Evolutionary conservation across 2,888 invertebrate species (phyloP).

Genomic region (Nemotelus pantherinus): DNA sequence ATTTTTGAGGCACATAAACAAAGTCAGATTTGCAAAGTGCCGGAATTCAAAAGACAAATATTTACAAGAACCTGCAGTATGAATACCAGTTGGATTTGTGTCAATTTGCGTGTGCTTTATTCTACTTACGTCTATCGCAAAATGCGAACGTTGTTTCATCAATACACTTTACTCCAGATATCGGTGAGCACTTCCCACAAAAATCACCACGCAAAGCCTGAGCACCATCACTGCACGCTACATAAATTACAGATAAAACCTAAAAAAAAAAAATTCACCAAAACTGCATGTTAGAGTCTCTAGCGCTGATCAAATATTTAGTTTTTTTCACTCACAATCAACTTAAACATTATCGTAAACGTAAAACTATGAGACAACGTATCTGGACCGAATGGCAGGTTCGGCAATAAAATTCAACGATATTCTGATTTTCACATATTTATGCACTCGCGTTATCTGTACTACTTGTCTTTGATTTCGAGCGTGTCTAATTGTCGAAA

Average conservation of each 20-base stretch:
- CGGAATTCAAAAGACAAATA: too few species aligned
- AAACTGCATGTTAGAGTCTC: too few species aligned
- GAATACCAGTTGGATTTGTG: too few species aligned
- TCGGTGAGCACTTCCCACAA: slow-evolving; percentile 30
- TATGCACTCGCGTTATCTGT: slow-evolving; percentile 39
- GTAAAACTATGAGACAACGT: too few species aligned
- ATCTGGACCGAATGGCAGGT: slow-evolving; percentile 4
- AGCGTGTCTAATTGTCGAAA: too few species aligned
- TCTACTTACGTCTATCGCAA: slow-evolving; percentile 29
- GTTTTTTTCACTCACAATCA: background rate
- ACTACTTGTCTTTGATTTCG: background rate
- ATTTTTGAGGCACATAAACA: too few species aligned
- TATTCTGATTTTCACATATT: slow-evolving; percentile 25
- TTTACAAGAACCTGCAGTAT: too few species aligned
- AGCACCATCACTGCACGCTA: background rate
- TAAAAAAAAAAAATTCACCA: background rate
- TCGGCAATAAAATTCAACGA: slow-evolving; percentile 34
- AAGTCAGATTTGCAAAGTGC: too few species aligned
- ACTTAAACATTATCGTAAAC: too few species aligned
- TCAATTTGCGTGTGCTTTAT: too few species aligned
- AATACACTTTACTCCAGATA: slow-evolving; percentile 28
- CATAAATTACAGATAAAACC: background rate
- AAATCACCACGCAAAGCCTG: background rate
- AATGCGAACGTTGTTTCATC: slow-evolving; percentile 24
- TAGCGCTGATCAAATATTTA: background rate